Base-by-base conservation (phyloP, 2,113 vertebrate genomes). In the Muntiacus reevesi region DNA sequence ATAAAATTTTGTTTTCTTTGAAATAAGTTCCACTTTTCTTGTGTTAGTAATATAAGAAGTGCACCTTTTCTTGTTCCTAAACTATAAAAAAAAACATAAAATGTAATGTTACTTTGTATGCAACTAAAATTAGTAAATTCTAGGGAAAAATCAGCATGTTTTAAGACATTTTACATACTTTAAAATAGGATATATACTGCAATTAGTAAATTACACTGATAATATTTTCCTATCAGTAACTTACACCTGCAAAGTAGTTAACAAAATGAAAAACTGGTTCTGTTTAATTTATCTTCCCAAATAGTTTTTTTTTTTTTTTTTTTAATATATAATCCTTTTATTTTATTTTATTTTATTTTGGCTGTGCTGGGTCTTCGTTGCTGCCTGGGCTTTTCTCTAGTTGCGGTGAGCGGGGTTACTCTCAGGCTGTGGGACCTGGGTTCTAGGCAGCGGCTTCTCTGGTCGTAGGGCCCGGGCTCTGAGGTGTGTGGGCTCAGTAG, bases 221-320 rank as follows among this genome's bases (percentile, higher is more conserved):
- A 91, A 54, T 55, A 92, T 82, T 89, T 93, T 97, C 52, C 45
- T 88, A 33, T 36, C 67, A 54, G 17, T 92, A 84, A 88, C 23
- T 76, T 94, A 55, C 0, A 95, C 47, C 33, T 90, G 47, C 33
- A 90, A 93, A 98, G 67, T 60, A 76, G 60, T 67, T 71, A 92
- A 60, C 16, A 50, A 79, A 95, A 97, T 89, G 50, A 97, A 91
- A 96, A 89, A 47, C 13, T 14, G 10, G 28, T 88, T 84, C 40
- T 82, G 36, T 96, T 96, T 96, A 55, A 64, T 76, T 93, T 89
- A 33, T 62, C 59, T 83, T 89, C 13, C 64, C 33, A 85, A 92
- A 54, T 64, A 94, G 8, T 23, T 89, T 88, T 94, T 91, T 45
- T 23, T 89, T 88, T 94, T 91, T 45, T 43, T 45, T 50, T 62